Percentiles rank a stretch among this genome's conserved stretches.
phyloP scores from a whole-genome alignment of 1,140 invertebrate species.

The Cheumatopsyche charites region DNA sequence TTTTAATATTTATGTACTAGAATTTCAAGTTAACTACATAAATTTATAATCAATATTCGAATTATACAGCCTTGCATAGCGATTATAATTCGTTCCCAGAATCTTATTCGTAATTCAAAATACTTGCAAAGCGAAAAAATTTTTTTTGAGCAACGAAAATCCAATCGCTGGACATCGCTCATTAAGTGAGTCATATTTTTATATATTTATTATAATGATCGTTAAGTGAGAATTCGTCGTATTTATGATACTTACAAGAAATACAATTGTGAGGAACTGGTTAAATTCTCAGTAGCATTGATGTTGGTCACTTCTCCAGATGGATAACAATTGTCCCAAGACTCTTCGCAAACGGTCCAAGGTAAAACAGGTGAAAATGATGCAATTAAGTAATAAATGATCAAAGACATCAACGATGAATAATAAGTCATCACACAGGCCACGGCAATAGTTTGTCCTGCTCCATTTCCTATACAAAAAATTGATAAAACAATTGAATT shows the following conservation, averaged over 20 bases:
- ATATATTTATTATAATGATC: no score
- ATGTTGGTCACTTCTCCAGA: constrained; percentile 49
- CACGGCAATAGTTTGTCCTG: constrained; percentile 74
- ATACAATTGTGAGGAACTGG: constrained; percentile 54
- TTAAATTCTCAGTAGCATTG: not conserved
- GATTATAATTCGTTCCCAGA: no score
- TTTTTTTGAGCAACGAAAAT: no score
- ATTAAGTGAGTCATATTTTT: no score
- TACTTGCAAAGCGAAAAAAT: no score
- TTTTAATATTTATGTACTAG: no score
- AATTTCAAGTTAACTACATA: no score
- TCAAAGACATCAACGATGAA: constrained; percentile 73
- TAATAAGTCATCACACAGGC: constrained; percentile 78
- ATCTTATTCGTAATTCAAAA: no score
- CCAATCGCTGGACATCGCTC: no score
- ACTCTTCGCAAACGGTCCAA: constrained; percentile 68
- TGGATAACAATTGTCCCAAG: constrained; percentile 64
- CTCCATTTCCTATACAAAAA: constrained; percentile 68
- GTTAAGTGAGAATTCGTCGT: no score
- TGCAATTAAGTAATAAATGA: constrained; percentile 70
- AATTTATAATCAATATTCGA: no score
- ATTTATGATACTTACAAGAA: constrained; percentile 55
- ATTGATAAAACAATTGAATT: constrained; percentile 15
- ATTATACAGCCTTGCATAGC: no score
- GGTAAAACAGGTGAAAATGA: constrained; percentile 69